Evolutionary conservation across 1,140 invertebrate species (phyloP), one percentile per base, ranked within the genome.

Genomic region (Adoxophyes honmai): DNA sequence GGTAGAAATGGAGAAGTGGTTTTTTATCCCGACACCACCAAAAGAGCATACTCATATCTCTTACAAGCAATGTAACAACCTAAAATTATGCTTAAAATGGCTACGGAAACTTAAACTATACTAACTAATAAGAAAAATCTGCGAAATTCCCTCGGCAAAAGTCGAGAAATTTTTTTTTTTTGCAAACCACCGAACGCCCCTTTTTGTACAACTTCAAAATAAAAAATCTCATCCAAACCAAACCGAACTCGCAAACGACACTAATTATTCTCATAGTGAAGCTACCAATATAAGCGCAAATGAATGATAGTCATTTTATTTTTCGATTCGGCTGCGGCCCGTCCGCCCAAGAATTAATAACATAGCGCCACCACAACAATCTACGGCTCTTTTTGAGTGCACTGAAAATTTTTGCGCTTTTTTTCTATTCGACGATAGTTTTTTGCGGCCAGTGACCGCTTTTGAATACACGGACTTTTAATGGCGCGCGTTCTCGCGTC

Each of bases 241-340:
- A 28, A 6, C 21, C 21, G 21, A 3, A 28, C 2, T n/a, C 52
- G 33, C 14, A 34, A 53, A 15, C 13, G 4, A 53, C 15, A 34
- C 18, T 35, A 53, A 35, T 35, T 53, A 53, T 18, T 33, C 35
- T 10, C 16, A 28, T 6, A 55, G 53, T 55, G 35, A 55, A 55
- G 53, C 53, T 55, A 55, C 53, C 21, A 13, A 16, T 18, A 35
- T 18, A 44, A n/a, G 18, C 18, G 28, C 55, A 28, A 3, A 42
- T 42, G 37, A 56, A 44, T 56, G 21, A 56, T 55, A 55, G 54
- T 56, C 34, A 56, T 56, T 56, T 56, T 56, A 56, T 56, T 56
- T 56, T 56, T 56, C 55, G 55, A 56, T 42, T 56, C 15, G 16
- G 52, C 37, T 56, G 55, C 55, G 37, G 36, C 38, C 37, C 14